These are phyloP conservation scores for Baccha elongata DNA, from an alignment of 2,888 invertebrate genomes.

Conservation along the genomic window DNA sequence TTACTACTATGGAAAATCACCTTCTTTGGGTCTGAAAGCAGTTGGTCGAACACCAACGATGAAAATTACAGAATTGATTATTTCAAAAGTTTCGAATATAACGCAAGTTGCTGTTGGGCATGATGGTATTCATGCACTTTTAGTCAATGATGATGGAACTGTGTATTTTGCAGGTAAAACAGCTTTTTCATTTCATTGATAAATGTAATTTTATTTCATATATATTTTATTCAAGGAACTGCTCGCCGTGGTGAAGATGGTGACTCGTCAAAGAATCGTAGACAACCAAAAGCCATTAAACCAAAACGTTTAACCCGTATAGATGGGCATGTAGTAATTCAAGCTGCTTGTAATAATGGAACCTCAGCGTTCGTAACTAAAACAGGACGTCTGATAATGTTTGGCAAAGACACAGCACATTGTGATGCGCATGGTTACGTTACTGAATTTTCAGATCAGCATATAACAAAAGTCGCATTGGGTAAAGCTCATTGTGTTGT, in stretches of 20 bases:
- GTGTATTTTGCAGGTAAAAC: constrained; percentile 88
- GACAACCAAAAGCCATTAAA: constrained; percentile 94
- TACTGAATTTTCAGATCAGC: constrained; percentile 88
- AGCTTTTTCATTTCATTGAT: too few species aligned
- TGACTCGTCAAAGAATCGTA: constrained; percentile 89
- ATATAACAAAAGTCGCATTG: constrained; percentile 89
- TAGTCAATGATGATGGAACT: constrained; percentile 96
- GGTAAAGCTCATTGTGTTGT: constrained; percentile 98
- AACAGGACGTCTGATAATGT: constrained; percentile 95
- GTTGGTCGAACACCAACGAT: constrained; percentile 81
- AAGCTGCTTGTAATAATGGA: constrained; percentile 96
- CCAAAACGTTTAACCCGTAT: constrained; percentile 96
- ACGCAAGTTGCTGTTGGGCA: constrained; percentile 94
- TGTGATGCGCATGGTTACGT: constrained; percentile 90
- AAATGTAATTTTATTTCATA: too few species aligned
- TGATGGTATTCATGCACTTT: constrained; percentile 94
- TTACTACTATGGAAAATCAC: constrained; percentile 93
- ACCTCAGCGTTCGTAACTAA: constrained; percentile 96
- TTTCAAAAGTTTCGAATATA: constrained; percentile 89
- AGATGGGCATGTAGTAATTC: constrained; percentile 91
- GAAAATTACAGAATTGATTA: constrained; percentile 84
- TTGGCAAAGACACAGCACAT: constrained; percentile 95
- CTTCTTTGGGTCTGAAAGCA: constrained; percentile 91
- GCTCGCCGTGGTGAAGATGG: constrained; percentile 97
- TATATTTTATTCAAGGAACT: constrained; percentile 85